These are phyloP conservation scores for Biston betularia DNA, from an alignment of 2,888 invertebrate genomes.

Conservation along the genomic window DNA sequence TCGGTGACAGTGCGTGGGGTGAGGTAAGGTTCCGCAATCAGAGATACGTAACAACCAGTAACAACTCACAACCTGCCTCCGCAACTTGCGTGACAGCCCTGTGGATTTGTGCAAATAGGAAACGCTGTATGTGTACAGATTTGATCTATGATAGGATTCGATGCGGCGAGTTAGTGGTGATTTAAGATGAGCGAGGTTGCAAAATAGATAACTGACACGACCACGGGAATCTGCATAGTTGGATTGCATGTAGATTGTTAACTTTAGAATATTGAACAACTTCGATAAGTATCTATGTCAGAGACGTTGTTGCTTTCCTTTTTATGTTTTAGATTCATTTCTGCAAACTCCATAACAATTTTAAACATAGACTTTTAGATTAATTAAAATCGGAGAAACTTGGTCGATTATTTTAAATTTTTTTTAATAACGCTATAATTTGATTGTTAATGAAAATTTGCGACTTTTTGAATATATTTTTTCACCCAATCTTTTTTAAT, in stretches of 20 bases:
- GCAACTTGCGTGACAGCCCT: slow-evolving; percentile 42
- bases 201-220: slow-evolving; percentile 30
- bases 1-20: slow-evolving; percentile 49
- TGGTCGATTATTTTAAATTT: no score
- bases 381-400: no score
- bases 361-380: no score
- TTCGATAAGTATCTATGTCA: background rate
- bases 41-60: slow-evolving; percentile 42
- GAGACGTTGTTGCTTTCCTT: background rate
- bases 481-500: no score
- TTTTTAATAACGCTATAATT: no score
- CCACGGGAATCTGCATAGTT: slow-evolving; percentile 15
- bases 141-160: slow-evolving; percentile 45
- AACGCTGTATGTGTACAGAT: slow-evolving; percentile 36
- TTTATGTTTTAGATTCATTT: background rate
- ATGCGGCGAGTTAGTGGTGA: slow-evolving; percentile 36
- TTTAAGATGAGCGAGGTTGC: slow-evolving; percentile 28
- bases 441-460: no score
- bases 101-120: slow-evolving; percentile 45
- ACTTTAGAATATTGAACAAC: slow-evolving; percentile 1
- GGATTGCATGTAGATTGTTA: background rate
- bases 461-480: no score
- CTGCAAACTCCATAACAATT: no score
- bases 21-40: slow-evolving; percentile 44
- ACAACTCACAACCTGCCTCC: slow-evolving; percentile 14